These are phyloP conservation scores for Orientallactaga sibirica DNA, from an alignment of 2,797 vertebrate genomes.

Conservation along the genomic window DNA sequence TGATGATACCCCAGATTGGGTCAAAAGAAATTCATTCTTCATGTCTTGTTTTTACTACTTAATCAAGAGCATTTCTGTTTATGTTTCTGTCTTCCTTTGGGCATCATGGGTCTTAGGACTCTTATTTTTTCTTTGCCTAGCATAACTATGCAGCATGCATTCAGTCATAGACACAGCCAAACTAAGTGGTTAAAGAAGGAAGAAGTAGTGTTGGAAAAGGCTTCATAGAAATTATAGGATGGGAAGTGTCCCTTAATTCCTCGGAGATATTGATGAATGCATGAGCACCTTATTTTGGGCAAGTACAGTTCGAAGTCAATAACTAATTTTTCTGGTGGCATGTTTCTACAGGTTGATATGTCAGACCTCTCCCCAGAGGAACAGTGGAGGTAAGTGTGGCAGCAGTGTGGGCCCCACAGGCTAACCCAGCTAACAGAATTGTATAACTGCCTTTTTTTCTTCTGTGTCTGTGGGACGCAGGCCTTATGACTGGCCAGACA, in stretches of 20 bases:
- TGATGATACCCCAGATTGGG: not conserved
- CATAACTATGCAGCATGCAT: not conserved
- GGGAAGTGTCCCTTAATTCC: conserved; percentile 34
- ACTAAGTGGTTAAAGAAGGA: not conserved
- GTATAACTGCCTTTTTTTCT: not conserved
- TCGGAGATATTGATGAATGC: conserved; percentile 40
- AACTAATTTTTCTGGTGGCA: not conserved
- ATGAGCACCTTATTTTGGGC: conserved; percentile 32
- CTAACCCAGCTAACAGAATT: conserved; percentile 30
- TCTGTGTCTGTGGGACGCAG: conserved; percentile 7
- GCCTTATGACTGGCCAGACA: conserved; percentile 9
- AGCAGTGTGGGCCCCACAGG: not conserved
- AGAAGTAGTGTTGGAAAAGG: conserved; percentile 6
- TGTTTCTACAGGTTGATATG: conserved; percentile 91
- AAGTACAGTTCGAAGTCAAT: not conserved
- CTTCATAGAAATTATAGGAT: not conserved
- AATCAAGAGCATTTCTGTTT: conserved; percentile 43
- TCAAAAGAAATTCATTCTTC: conserved; percentile 49
- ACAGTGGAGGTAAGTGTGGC: conserved; percentile 95
- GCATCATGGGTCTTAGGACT: not conserved
- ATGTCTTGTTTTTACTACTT: conserved; percentile 36
- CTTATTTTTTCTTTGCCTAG: conserved; percentile 3
- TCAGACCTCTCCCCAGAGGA: conserved; percentile 97
- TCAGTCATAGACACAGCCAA: not conserved
- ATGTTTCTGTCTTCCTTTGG: not conserved